Evolutionary conservation across 1,140 invertebrate genomes (phyloP).

Genomic region (Ganaspis sp.): DNA sequence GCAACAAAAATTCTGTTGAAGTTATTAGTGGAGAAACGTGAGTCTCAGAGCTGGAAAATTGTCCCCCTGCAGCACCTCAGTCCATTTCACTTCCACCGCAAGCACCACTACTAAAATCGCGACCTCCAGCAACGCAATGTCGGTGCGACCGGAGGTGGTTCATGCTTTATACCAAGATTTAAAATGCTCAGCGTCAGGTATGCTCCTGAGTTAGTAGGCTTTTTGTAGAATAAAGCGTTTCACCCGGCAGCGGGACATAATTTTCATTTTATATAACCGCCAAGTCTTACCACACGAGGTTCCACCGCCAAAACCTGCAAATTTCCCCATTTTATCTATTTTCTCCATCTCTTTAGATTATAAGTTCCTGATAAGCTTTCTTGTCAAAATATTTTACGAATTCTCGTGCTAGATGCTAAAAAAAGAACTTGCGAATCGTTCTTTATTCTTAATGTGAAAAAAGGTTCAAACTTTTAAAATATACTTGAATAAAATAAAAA

Average conservation of each 20-base stretch:
- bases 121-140: neutral
- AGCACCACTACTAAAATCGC: neutral
- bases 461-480: no score
- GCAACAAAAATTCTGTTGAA: slow-evolving; percentile 35
- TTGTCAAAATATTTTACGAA: neutral
- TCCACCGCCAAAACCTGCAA: neutral
- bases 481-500: neutral
- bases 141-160: slow-evolving; percentile 43
- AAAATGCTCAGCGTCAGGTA: slow-evolving; percentile 60
- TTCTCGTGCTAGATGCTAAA: no score
- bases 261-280: slow-evolving; percentile 45
- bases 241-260: slow-evolving; percentile 50
- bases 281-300: slow-evolving; percentile 3
- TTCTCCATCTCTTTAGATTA: neutral
- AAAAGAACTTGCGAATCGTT: no score
- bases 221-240: slow-evolving; percentile 58
- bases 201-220: slow-evolving; percentile 55
- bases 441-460: no score
- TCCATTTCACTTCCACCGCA: slow-evolving; percentile 4
- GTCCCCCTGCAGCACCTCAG: neutral
- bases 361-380: neutral
- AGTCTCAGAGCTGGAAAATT: slow-evolving; percentile 25
- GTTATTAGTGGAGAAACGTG: slow-evolving; percentile 15
- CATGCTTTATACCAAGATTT: slow-evolving; percentile 59
- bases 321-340: neutral